Evolutionary conservation across 2,888 invertebrate species (phyloP).

Genomic region (Drosophila antonietae): DNA sequence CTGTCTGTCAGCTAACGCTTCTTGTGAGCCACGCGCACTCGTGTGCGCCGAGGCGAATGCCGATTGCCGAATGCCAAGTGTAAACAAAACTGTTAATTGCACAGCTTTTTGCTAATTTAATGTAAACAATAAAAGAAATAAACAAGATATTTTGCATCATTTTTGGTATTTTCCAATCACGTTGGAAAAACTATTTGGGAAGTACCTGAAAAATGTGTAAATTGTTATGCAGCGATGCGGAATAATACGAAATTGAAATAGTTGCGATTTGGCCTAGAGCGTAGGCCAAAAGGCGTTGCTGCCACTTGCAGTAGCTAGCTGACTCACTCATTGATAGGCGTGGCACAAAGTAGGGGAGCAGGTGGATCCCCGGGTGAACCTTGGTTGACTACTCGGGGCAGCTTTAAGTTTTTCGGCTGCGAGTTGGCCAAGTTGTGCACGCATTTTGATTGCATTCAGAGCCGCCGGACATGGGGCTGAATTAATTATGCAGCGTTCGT

Average conservation of each 20-base stretch:
- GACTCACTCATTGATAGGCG: conserved; percentile 29
- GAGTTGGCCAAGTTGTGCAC: conserved; percentile 8
- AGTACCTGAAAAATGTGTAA: conserved; percentile 27
- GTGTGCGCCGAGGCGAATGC: conserved; percentile 21
- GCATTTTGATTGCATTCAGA: conserved; percentile 60
- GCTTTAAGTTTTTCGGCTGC: conserved; percentile 11
- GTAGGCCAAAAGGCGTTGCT: conserved; percentile 13
- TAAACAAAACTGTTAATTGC: conserved; percentile 45
- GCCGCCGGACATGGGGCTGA: conserved; percentile 41
- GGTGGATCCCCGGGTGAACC: not conserved
- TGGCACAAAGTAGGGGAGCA: not conserved
- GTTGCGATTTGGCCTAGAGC: conserved; percentile 13
- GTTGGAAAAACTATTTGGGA: conserved; percentile 33
- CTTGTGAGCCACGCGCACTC: conserved; percentile 15
- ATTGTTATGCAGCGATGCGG: conserved; percentile 57
- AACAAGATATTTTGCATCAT: conserved; percentile 21
- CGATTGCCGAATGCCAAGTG: conserved; percentile 10
- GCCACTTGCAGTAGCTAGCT: conserved; percentile 40
- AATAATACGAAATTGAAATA: conserved; percentile 62
- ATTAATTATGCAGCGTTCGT: conserved; percentile 72
- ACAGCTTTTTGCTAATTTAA: conserved; percentile 29
- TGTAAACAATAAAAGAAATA: conserved; percentile 48
- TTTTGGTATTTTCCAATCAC: conserved; percentile 1
- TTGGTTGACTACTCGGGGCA: not conserved
- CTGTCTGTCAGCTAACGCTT: conserved; percentile 26